These are phyloP conservation scores for Aphyosemion australe DNA, from an alignment of 2,113 vertebrate species.

Conservation along the genomic window DNA sequence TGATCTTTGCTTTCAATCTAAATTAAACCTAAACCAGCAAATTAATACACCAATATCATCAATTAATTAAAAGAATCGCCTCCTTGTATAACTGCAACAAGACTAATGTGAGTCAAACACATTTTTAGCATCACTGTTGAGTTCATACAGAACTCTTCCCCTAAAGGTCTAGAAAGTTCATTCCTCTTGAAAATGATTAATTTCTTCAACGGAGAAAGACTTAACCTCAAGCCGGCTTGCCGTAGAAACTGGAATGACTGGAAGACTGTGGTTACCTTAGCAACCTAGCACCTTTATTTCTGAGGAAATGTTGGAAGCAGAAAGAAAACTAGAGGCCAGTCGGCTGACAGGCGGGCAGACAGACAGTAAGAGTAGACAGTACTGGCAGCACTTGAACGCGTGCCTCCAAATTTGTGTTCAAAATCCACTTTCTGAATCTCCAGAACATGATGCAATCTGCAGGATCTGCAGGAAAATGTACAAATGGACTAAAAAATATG, in stretches of 20 bases:
- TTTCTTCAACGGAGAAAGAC: constrained; percentile 15
- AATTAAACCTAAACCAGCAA: no score
- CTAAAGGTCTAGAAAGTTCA: constrained; percentile 9
- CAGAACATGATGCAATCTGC: constrained; percentile 25
- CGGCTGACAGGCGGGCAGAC: constrained; percentile 28
- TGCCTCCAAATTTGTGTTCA: constrained; percentile 46
- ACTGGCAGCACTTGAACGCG: constrained; percentile 21
- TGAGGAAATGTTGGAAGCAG: constrained; percentile 49
- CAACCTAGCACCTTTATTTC: constrained; percentile 57
- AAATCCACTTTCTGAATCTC: constrained; percentile 17
- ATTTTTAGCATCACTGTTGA: fast-evolving
- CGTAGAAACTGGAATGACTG: constrained; percentile 42
- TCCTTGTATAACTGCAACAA: no score
- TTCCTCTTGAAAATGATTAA: constrained; percentile 5
- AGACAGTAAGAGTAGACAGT: constrained; percentile 32
- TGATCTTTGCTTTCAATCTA: no score
- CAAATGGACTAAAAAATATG: constrained; percentile 5
- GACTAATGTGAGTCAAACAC: not conserved
- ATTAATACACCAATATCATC: no score
- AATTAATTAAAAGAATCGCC: no score
- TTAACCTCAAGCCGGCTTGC: constrained; percentile 39
- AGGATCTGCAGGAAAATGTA: constrained; percentile 13
- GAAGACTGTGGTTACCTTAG: constrained; percentile 62
- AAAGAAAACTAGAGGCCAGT: constrained; percentile 26
- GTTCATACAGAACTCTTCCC: not conserved